Evolutionary conservation across 2,113 vertebrate genomes (phyloP), one percentile per base, ranked within the genome.

Genomic region (Gallinago media): DNA sequence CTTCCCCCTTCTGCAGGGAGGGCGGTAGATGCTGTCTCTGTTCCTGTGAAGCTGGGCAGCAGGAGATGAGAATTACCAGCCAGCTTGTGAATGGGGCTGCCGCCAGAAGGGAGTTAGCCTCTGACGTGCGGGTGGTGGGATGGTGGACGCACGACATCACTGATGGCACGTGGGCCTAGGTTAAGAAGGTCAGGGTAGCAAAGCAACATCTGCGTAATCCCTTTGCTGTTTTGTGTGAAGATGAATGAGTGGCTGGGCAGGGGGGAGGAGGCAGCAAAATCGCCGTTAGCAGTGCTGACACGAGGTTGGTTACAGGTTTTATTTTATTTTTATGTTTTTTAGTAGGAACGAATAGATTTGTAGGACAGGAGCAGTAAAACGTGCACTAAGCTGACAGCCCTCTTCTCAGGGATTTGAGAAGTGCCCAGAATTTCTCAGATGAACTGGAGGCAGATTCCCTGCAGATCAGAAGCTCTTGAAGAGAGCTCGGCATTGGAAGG

Each of bases 181-280:
- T 95, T 96, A 96, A 96, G 97, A 89, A 96, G 96, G 85, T 97
- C 97, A 79, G 92, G 89, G 67, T 50, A 94, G 95, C 88, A 93
- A 94, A 93, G 85, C 89, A 94, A 90, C 95, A 93, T 96, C 90
- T 96, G 92, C 25, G 0, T 96, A 95, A 96, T 96, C 95, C 85
- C 42, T 86, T 85, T 93, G 92, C 89, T 95, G 2, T 90, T 97
- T 95, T 81, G 76, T 85, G 66, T 88, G 71, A 63, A 95, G 96
- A 92, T 95, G 84, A 94, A 95, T 94, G 92, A 94, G 68, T 86
- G 67, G 42, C 46, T 85, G 71, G 20, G 52, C 2, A 5, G 50
- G 29, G n/a, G 44, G 42, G 66, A 61, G 49, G 59, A 80, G 58
- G 72, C 56, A 83, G 72, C 44, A 86, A 83, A 68, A 70, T 84